Percentiles rank a stretch among this genome's conserved stretches.
These are phyloP conservation scores for Chrysolina oricalcia DNA, from an alignment of 2,888 invertebrate genomes.

Conservation along the genomic window DNA sequence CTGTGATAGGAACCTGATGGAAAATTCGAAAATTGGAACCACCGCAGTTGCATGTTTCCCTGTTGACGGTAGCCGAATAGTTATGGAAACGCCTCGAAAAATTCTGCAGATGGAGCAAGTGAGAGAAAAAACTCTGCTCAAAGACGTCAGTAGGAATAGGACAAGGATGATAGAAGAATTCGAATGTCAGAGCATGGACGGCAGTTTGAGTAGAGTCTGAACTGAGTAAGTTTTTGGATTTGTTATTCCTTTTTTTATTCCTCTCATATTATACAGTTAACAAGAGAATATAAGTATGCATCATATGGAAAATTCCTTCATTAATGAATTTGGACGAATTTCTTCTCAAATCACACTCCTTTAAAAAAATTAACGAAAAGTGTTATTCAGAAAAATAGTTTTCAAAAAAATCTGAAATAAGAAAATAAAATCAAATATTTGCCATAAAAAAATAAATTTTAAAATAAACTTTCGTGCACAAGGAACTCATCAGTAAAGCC, in stretches of 20 bases:
- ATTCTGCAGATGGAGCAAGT: neutral
- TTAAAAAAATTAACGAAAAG: no score
- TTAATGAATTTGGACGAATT: no score
- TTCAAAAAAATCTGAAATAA: no score
- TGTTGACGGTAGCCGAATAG: neutral
- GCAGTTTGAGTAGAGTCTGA: neutral
- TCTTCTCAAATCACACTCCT: no score
- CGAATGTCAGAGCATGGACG: neutral
- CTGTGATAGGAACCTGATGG: slow-evolving; percentile 54
- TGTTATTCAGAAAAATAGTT: no score
- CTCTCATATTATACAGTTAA: no score
- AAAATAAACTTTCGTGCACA: no score
- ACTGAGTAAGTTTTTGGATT: neutral
- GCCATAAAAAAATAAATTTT: no score
- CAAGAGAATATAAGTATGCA: no score
- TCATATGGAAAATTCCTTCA: no score
- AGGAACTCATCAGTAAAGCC: no score
- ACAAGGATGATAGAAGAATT: neutral
- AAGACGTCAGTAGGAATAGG: neutral
- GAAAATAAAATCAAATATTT: no score
- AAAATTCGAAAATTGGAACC: slow-evolving; percentile 51
- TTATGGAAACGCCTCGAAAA: neutral
- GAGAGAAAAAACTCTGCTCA: slow-evolving; percentile 32
- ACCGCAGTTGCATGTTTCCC: slow-evolving; percentile 29
- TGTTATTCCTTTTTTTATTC: neutral